Percentiles rank a stretch among this genome's conserved stretches.
Evolutionary conservation across 2,888 invertebrate genomes (phyloP).

Genomic region (Cheilosia vernalis): DNA sequence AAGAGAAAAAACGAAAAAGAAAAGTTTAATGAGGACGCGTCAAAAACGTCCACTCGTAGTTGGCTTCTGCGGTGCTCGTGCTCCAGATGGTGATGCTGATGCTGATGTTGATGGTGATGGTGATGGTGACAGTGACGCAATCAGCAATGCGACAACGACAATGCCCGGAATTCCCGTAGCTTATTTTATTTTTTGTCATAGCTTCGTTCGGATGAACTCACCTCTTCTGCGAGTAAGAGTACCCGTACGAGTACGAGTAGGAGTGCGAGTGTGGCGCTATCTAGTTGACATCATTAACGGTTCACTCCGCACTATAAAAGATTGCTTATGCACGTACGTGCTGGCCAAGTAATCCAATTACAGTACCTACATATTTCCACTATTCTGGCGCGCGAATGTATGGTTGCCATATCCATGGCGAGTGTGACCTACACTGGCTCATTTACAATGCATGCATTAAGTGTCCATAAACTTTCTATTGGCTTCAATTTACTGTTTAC

Average conservation of each 20-base stretch:
- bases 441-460: slow-evolving; percentile 65
- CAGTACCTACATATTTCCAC: slow-evolving; percentile 18
- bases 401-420: slow-evolving; percentile 34
- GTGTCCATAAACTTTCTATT: slow-evolving; percentile 74
- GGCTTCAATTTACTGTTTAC: slow-evolving; percentile 70
- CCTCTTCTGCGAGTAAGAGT: slow-evolving; percentile 11
- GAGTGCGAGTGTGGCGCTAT: slow-evolving; percentile 12
- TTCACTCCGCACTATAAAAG: slow-evolving; percentile 62
- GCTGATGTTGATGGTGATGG: too few relatives aligned
- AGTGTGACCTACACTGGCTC: slow-evolving; percentile 29
- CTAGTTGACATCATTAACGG: slow-evolving; percentile 67
- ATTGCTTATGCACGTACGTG: slow-evolving; percentile 70
- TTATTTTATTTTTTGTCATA: slow-evolving; percentile 1
- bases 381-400: neutral
- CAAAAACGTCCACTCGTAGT: slow-evolving; percentile 21
- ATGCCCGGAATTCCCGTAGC: slow-evolving; percentile 33
- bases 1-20: neutral
- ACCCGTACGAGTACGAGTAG: neutral
- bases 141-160: slow-evolving; percentile 61
- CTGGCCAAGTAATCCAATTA: slow-evolving; percentile 67
- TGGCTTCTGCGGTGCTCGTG: neutral
- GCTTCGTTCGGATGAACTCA: slow-evolving; percentile 25
- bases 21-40: slow-evolving; percentile 12
- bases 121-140: slow-evolving; percentile 32
- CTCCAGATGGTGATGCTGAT: neutral